Evolutionary conservation across 2,888 invertebrate species (phyloP).

Genomic region (Lysandra bellargus): DNA sequence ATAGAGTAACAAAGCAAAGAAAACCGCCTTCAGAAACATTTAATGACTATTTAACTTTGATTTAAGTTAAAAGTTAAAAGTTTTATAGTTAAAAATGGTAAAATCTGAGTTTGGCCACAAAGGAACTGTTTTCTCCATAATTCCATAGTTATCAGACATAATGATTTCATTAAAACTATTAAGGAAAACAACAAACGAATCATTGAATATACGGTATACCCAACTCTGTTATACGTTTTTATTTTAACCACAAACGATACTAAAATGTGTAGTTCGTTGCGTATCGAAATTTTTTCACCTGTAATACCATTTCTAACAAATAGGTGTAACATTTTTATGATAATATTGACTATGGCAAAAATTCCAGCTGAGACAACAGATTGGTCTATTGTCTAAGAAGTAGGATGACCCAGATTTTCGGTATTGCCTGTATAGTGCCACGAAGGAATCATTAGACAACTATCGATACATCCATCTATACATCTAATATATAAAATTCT

Average conservation of each 20-base stretch:
- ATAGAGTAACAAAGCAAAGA: too few relatives aligned
- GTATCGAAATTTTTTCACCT: background rate
- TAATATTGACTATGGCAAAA: background rate
- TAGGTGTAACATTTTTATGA: background rate
- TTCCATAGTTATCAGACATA: background rate
- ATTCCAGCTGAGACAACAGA: background rate
- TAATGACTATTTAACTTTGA: too few relatives aligned
- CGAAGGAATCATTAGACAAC: constrained; percentile 5
- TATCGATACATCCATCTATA: background rate
- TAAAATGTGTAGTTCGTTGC: background rate
- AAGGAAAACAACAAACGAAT: background rate
- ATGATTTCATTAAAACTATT: background rate
- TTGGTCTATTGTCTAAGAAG: constrained; percentile 1
- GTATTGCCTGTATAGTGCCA: background rate
- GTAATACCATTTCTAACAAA: background rate
- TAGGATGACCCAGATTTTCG: background rate
- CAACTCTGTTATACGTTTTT: background rate
- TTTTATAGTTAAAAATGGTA: too few relatives aligned
- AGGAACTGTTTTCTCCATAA: background rate
- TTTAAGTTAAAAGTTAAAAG: too few relatives aligned
- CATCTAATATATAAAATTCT: background rate
- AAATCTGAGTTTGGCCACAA: too few relatives aligned
- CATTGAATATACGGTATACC: background rate
- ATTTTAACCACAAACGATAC: background rate
- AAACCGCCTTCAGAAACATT: too few relatives aligned